Evolutionary conservation across 2,113 vertebrate genomes (phyloP), one percentile per base, ranked within the genome.

Genomic region (Scophthalmus maximus): DNA sequence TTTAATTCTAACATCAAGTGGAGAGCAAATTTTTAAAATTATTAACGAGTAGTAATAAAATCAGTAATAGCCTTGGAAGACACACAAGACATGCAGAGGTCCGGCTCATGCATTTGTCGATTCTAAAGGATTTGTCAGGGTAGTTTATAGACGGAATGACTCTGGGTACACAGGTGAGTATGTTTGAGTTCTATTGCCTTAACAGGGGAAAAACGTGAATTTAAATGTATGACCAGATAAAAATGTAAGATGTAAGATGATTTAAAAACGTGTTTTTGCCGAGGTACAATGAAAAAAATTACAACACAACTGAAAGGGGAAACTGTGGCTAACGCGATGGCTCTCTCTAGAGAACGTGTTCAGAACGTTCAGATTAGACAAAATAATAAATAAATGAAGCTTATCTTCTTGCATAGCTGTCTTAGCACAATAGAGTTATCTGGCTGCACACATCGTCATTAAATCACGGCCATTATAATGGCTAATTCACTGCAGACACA

Each of bases 121-220:
- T 29, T 59, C 47, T n/a, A 69, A 69, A 64, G 23, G 36, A 46
- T 66, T 46, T 25, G 9, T 57, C 6, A 38, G 12, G 26, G 25
- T 4, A 9, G 15, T 50, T 49, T 57, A 32, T 20, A 29, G 52
- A 52, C 11, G 30, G 26, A 63, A 49, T 49, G 38, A 25, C 46
- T 50, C 52, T 34, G 27, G 18, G 1, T 30, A 20, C 40, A 40
- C 5, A 10, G 18, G n/a, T 57, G 25, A 42, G 22, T 34, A 20
- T 52, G 18, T 17, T 47, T 3, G 25, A 30, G 18, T 46, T 47
- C 27, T 5, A 18, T 22, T 42, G 42, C 9, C 18, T 47, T 30
- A 29, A 17, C 42, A 22, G 18, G 42, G 3, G 11, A 49, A 22
- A n/a, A 40, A 27, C 36, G 4, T 34, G 10, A 25, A 42, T 20